Evolutionary conservation across 2,888 invertebrate genomes (phyloP), one percentile per base, ranked within the genome.

Genomic region (Odontocerum albicorne): DNA sequence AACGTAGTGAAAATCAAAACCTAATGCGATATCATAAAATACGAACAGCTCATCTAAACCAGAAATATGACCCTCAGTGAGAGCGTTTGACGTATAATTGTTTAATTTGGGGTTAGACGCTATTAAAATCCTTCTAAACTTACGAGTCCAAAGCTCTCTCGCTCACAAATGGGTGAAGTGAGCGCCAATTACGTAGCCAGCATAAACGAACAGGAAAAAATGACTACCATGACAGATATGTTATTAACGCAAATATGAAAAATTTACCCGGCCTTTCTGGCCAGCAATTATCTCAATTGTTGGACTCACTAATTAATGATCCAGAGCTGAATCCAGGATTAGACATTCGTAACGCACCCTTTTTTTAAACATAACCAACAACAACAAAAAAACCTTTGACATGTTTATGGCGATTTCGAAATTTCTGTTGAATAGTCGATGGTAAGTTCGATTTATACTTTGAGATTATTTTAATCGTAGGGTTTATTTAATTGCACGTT

Each of bases 241-340:
- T 60, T 60, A 60, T 60, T 60, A 60, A 60, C 54, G 45, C 57
- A 57, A 57, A 60, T 54, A 60, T 60, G 57, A 57, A 60, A 55
- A 51, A 54, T 57, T 57, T 39, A 57, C 51, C 22, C 39, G 20
- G 44, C 27, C 35, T 38, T 47, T 39, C 42, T 20, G 57, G 49
- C 55, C 51, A 42, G 46, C 60, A 55, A 60, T 60, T 60, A 57
- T 44, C 50, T 40, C 55, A 55, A 59, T 59, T 47, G 49, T 55
- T 47, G 51, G 47, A 32, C 35, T 32, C 52, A 44, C 52, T 59
- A 52, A 59, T 59, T 55, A 59, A 56, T 49, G 55, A 55, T 32
- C 17, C 42, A 35, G 43, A 40, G 27, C 12, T 21, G 47, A 36
- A 33, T 47, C 27, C 19, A 36, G 31, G 27, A 38, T 20, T 38